Percentiles rank a stretch among this genome's conserved stretches.
Evolutionary conservation across 2,797 vertebrate genomes (phyloP).

Genomic region (Acestrorhynchus altus): DNA sequence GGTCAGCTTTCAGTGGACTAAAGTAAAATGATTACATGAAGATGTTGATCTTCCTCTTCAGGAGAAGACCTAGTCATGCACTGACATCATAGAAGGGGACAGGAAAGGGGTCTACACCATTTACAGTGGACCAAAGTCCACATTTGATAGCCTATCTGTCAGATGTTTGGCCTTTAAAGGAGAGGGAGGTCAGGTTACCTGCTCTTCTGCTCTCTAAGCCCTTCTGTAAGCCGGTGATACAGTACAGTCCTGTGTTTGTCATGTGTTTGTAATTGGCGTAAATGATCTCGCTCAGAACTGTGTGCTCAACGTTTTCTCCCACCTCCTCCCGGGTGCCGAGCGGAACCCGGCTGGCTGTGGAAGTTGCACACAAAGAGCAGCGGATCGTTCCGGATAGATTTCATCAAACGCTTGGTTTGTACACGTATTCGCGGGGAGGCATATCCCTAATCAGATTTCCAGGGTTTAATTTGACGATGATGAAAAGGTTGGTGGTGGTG

Average conservation of each 20-base stretch:
- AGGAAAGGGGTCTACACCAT: too few relatives aligned
- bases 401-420: slow-evolving; percentile 61
- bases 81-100: not conserved
- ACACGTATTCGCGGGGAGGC: slow-evolving; percentile 54
- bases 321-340: slow-evolving; percentile 62
- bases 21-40: too few relatives aligned
- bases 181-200: too few relatives aligned
- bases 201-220: too few relatives aligned
- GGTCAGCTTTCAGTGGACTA: too few relatives aligned
- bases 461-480: slow-evolving; percentile 71
- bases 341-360: slow-evolving; percentile 55
- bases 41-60: too few relatives aligned
- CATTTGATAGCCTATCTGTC: too few relatives aligned
- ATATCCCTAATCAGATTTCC: slow-evolving; percentile 64
- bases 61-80: too few relatives aligned
- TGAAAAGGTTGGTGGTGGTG: slow-evolving; percentile 56
- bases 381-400: slow-evolving; percentile 55
- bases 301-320: slow-evolving; percentile 55
- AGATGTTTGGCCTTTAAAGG: too few relatives aligned
- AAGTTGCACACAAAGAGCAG: slow-evolving; percentile 50
- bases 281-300: slow-evolving; percentile 54
- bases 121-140: too few relatives aligned
- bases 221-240: too few relatives aligned
- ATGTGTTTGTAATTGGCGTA: slow-evolving; percentile 63
- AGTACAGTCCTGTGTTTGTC: slow-evolving; percentile 5